A percentile compares a stretch with the other conserved stretches of the same genome.
phyloP scores from a whole-genome alignment of 2,888 invertebrate species.

The Perithous albicinctus region DNA sequence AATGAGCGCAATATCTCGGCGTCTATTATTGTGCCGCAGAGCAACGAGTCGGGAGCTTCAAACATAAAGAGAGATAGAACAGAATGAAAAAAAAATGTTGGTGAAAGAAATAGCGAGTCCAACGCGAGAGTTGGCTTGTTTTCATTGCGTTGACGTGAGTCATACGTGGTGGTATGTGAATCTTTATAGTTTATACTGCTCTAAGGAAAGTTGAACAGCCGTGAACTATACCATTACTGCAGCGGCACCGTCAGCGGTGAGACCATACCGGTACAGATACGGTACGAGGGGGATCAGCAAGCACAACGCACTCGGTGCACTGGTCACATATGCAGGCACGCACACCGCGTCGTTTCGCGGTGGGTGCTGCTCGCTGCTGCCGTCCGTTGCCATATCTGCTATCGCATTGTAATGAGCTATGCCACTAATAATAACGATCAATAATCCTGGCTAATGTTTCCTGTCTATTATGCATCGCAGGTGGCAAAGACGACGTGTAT shows the following conservation, averaged over 20 bases:
- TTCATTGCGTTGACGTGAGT: slow-evolving; percentile 67
- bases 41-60: slow-evolving; percentile 38
- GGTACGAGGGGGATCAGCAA: slow-evolving; percentile 14
- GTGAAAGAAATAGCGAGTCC: slow-evolving; percentile 35
- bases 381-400: slow-evolving; percentile 29
- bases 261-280: slow-evolving; percentile 47
- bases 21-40: slow-evolving; percentile 60
- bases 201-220: slow-evolving; percentile 69
- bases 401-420: slow-evolving; percentile 55
- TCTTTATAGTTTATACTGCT: slow-evolving; percentile 63
- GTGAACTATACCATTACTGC: slow-evolving; percentile 66
- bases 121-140: slow-evolving; percentile 60
- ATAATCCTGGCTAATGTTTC: slow-evolving; percentile 68
- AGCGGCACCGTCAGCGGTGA: slow-evolving; percentile 33
- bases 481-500: slow-evolving; percentile 17
- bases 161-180: slow-evolving; percentile 67
- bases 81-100: slow-evolving; percentile 5
- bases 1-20: slow-evolving; percentile 54
- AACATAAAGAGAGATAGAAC: slow-evolving; percentile 52
- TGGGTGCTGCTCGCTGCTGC: slow-evolving; percentile 29
- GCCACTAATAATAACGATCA: slow-evolving; percentile 61
- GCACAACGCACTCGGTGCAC: slow-evolving; percentile 13
- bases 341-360: slow-evolving; percentile 17
- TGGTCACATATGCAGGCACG: slow-evolving; percentile 6
- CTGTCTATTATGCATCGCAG: slow-evolving; percentile 57